Evolutionary conservation across 2,888 invertebrate species (phyloP).

Genomic region (Psylliodes chrysocephalus): DNA sequence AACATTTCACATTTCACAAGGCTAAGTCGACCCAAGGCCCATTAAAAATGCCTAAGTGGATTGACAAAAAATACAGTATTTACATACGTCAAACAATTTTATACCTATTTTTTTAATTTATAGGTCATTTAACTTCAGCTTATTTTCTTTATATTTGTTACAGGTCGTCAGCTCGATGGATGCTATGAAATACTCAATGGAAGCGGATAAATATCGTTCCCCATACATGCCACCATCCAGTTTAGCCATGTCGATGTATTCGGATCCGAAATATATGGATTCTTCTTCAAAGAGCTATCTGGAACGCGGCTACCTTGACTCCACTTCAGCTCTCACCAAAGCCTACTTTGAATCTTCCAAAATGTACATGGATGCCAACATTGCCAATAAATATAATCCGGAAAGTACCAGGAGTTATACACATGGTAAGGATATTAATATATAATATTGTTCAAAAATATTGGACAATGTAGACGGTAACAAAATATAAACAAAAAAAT

Average conservation of each 20-base stretch:
- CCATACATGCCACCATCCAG: slow-evolving; percentile 73
- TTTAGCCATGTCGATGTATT: slow-evolving; percentile 77
- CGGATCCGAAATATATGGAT: slow-evolving; percentile 75
- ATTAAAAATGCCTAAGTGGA: too few species aligned
- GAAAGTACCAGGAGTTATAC: slow-evolving; percentile 62
- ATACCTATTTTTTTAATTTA: too few species aligned
- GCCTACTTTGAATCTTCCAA: slow-evolving; percentile 76
- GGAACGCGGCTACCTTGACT: slow-evolving; percentile 76
- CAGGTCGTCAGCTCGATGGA: slow-evolving; percentile 80
- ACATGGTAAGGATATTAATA: slow-evolving; percentile 22
- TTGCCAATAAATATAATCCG: slow-evolving; percentile 64
- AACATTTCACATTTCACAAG: too few species aligned
- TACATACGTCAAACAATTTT: too few species aligned
- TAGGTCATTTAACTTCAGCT: too few species aligned
- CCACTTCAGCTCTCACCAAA: slow-evolving; percentile 73
- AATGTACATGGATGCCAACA: slow-evolving; percentile 76
- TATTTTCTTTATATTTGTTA: neutral
- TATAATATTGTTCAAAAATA: too few species aligned
- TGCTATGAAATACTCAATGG: slow-evolving; percentile 81
- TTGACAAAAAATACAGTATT: too few species aligned
- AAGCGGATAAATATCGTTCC: slow-evolving; percentile 80
- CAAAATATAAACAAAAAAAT: too few species aligned
- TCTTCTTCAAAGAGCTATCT: slow-evolving; percentile 68
- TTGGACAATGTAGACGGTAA: too few species aligned
- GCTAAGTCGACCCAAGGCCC: too few species aligned